phyloP scores from a whole-genome alignment of 2,888 invertebrate genomes.

The Zelleria hepariella region DNA sequence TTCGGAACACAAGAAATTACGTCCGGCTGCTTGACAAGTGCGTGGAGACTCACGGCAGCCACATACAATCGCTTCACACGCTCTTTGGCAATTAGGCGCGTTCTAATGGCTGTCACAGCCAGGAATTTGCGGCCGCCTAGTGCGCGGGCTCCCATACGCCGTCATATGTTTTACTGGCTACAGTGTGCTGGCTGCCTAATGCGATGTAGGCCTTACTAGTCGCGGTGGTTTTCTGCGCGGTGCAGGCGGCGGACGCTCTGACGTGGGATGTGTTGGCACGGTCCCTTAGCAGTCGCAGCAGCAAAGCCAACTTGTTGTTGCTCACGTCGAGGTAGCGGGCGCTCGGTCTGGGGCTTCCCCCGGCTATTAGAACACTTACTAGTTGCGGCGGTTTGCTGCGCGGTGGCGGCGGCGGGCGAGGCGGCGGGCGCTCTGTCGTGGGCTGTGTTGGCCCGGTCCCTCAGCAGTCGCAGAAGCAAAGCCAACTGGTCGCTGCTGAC shows the following conservation, averaged over 20 bases:
- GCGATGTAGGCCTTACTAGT: neutral
- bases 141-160: no score
- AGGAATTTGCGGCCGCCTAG: no score
- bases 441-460: conserved; percentile 5
- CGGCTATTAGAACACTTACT: neutral
- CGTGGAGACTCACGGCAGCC: no score
- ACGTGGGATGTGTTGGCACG: conserved; percentile 4
- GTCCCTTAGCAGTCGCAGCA: conserved; percentile 31
- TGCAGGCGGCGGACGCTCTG: conserved; percentile 1
- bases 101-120: no score
- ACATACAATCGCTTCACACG: no score
- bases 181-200: neutral
- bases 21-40: no score
- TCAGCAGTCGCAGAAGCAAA: conserved; percentile 36
- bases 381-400: neutral
- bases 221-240: neutral
- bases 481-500: conserved; percentile 47
- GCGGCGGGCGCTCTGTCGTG: conserved; percentile 2
- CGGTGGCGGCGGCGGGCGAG: neutral
- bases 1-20: no score
- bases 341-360: conserved; percentile 15
- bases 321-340: conserved; percentile 41
- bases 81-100: no score
- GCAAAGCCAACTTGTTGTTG: conserved; percentile 42
- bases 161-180: no score